Evolutionary conservation across 1,140 invertebrate genomes (phyloP).

Genomic region (Bombus confusus): DNA sequence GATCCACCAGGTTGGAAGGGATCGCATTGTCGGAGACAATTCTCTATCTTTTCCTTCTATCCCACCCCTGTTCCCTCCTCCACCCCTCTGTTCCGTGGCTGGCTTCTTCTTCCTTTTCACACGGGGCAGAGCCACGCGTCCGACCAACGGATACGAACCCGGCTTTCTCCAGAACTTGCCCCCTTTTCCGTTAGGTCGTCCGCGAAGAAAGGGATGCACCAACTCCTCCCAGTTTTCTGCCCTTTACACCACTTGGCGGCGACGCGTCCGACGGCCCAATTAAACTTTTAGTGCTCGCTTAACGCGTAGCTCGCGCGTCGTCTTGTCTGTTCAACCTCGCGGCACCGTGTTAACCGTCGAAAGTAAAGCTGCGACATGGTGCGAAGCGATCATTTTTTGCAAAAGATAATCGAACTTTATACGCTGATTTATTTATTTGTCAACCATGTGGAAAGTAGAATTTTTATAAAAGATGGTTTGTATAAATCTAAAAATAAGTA

Average conservation of each 20-base stretch:
- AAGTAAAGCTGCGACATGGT: not conserved
- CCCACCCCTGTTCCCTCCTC: too few species aligned
- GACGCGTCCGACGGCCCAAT: conserved; percentile 26
- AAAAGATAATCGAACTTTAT: not conserved
- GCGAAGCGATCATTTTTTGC: not conserved
- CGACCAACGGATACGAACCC: conserved; percentile 33
- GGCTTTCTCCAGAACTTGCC: conserved; percentile 26
- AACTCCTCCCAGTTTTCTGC: conserved; percentile 45
- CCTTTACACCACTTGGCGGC: conserved; percentile 27
- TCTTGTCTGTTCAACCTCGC: not conserved
- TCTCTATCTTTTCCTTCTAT: conserved; percentile 46
- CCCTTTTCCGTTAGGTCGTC: conserved; percentile 27
- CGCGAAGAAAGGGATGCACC: conserved; percentile 33
- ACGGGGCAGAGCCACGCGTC: conserved; percentile 36
- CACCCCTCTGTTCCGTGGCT: not conserved
- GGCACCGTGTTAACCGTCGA: not conserved
- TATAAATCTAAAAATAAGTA: not conserved
- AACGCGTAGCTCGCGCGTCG: conserved; percentile 3
- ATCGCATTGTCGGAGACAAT: conserved; percentile 67
- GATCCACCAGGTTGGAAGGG: conserved; percentile 69
- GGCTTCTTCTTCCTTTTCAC: conserved; percentile 41
- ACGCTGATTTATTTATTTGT: not conserved
- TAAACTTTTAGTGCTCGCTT: conserved; percentile 38
- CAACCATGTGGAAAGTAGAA: not conserved
- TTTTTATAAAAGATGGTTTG: not conserved